A percentile compares a stretch with the other conserved stretches of the same genome.
These are phyloP conservation scores for Trachops cirrhosus DNA, from an alignment of 2,797 vertebrate species.

Conservation along the genomic window DNA sequence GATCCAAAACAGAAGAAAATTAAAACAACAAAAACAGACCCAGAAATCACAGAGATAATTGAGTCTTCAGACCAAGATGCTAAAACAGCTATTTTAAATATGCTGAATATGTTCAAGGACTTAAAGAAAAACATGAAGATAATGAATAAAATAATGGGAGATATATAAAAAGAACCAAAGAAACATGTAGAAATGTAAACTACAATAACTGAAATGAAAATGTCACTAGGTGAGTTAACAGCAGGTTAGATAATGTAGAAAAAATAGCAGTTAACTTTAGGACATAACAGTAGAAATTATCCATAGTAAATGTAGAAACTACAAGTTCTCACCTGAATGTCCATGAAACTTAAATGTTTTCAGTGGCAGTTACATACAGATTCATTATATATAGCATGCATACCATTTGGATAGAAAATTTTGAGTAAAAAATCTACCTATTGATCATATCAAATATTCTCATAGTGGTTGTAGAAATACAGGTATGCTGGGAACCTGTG, in stretches of 20 bases:
- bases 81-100: neutral
- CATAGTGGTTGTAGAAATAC: neutral
- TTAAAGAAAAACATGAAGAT: neutral
- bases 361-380: neutral
- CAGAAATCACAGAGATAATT: neutral
- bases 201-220: neutral
- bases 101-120: neutral
- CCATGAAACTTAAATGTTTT: constrained; percentile 1
- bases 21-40: neutral
- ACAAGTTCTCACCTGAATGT: neutral
- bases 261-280: neutral
- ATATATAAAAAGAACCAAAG: neutral
- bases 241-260: neutral
- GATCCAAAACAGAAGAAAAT: neutral
- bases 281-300: neutral
- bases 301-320: neutral
- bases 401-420: neutral
- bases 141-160: neutral
- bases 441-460: constrained; percentile 5
- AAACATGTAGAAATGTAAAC: neutral
- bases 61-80: neutral
- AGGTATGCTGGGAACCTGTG: neutral
- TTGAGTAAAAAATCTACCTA: constrained; percentile 9
- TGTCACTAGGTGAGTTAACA: neutral
- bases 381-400: neutral